These are phyloP conservation scores for Neolamprologus sp. DNA, from an alignment of 2,113 vertebrate genomes.

Conservation along the genomic window DNA sequence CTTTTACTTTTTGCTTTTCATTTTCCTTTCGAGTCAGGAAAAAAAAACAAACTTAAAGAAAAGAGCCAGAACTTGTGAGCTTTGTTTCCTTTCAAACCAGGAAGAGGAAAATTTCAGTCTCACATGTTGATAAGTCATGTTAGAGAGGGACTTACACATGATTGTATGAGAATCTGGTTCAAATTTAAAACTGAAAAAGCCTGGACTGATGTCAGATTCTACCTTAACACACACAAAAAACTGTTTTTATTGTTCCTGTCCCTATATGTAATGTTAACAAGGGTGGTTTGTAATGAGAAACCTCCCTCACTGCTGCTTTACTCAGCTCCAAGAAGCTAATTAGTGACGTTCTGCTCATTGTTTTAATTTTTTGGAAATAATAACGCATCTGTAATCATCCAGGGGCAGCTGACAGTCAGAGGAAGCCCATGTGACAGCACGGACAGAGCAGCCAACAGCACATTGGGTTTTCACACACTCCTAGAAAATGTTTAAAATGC, in stretches of 20 bases:
- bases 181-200: background rate
- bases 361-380: background rate
- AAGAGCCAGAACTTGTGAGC: background rate
- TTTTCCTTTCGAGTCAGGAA: background rate
- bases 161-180: background rate
- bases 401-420: background rate
- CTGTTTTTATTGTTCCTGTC: background rate
- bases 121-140: background rate
- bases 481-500: background rate
- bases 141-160: background rate
- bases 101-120: background rate
- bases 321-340: background rate
- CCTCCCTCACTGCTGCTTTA: background rate
- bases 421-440: background rate
- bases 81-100: background rate
- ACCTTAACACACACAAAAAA: background rate
- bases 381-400: background rate
- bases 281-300: background rate
- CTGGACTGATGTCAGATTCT: background rate
- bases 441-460: background rate
- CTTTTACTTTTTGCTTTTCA: background rate
- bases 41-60: background rate
- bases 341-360: background rate
- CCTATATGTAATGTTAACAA: background rate
- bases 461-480: background rate